These are phyloP conservation scores for Oncorhynchus masou DNA, from an alignment of 2,113 vertebrate genomes.

Conservation along the genomic window DNA sequence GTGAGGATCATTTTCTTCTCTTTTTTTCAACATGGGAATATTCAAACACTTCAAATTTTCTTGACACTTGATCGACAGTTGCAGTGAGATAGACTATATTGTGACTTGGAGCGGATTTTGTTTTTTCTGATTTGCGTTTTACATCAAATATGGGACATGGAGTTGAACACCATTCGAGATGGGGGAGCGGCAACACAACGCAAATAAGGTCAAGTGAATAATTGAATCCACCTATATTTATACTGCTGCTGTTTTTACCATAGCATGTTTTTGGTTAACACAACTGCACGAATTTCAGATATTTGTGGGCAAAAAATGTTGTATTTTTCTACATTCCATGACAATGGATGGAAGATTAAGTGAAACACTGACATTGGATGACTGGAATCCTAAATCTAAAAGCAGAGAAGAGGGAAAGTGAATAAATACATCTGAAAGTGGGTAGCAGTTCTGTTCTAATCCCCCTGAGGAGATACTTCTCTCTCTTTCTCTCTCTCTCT, in stretches of 20 bases:
- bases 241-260: background rate
- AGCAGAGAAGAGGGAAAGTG: conserved; percentile 48
- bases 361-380: conserved; percentile 16
- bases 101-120: background rate
- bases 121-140: background rate
- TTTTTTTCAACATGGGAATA: background rate
- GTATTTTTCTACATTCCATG: conserved; percentile 10
- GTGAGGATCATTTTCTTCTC: background rate
- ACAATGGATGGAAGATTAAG: conserved; percentile 4
- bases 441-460: conserved; percentile 24
- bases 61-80: conserved; percentile 31
- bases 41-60: background rate
- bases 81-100: conserved; percentile 1
- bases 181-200: conserved; percentile 17
- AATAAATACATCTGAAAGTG: conserved; percentile 23
- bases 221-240: conserved; percentile 11
- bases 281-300: background rate
- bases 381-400: conserved; percentile 29
- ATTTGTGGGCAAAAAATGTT: background rate
- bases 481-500: conserved; percentile 33
- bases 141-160: conserved; percentile 9
- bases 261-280: background rate
- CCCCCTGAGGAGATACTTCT: conserved; percentile 55
- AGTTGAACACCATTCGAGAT: conserved; percentile 33
- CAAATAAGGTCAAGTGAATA: conserved; percentile 57